These are phyloP conservation scores for Eupithecia centaureata DNA, from an alignment of 2,888 invertebrate genomes.

Conservation along the genomic window DNA sequence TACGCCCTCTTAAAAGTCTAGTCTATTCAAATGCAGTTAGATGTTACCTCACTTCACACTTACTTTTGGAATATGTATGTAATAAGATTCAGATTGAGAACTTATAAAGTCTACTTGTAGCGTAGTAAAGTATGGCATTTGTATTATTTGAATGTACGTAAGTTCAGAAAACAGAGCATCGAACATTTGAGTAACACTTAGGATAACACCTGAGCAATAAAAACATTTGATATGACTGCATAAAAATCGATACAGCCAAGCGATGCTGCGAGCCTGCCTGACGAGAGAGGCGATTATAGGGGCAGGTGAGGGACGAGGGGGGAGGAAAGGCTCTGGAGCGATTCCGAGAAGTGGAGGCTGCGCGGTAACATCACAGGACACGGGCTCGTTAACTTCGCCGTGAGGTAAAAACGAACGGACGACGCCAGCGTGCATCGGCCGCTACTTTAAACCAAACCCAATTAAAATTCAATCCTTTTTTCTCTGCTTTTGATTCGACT, in stretches of 20 bases:
- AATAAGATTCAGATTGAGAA: not conserved
- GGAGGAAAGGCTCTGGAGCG: conserved; percentile 52
- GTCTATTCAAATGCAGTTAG: not conserved
- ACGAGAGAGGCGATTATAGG: conserved; percentile 64
- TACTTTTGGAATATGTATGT: not conserved
- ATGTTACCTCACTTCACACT: not conserved
- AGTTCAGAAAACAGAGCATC: not conserved
- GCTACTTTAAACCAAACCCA: conserved; percentile 59
- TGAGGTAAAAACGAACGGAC: conserved; percentile 69
- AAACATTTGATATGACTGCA: conserved; percentile 7
- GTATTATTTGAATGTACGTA: not conserved
- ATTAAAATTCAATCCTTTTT: conserved; percentile 62
- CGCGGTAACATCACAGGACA: conserved; percentile 77
- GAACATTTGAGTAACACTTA: not conserved
- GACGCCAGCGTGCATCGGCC: conserved; percentile 42
- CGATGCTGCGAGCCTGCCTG: conserved; percentile 53
- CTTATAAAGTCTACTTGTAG: not conserved
- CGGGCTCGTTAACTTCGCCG: conserved; percentile 71
- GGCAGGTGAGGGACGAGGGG: conserved; percentile 51
- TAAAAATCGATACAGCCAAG: conserved; percentile 22
- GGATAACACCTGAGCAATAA: not conserved
- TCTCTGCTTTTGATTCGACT: conserved; percentile 38
- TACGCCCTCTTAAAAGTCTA: not conserved
- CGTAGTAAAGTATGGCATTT: not conserved
- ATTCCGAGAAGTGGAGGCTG: conserved; percentile 75